Percentiles rank a stretch among this genome's conserved stretches.
These are phyloP conservation scores for Trichosurus vulpecula DNA, from an alignment of 2,797 vertebrate species.

Conservation along the genomic window DNA sequence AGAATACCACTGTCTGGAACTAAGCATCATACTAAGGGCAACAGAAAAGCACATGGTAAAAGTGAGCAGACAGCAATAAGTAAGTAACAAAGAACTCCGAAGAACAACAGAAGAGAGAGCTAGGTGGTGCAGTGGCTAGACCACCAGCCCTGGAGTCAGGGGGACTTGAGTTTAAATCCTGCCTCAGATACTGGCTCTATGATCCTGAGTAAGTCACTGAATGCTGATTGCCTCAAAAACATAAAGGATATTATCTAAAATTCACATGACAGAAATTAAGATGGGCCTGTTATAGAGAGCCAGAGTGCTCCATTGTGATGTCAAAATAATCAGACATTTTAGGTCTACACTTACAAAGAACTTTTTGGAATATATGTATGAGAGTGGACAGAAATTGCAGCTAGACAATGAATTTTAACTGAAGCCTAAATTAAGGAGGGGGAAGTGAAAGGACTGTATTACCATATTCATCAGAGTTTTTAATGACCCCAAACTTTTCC, in stretches of 20 bases:
- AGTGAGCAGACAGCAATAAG: not conserved
- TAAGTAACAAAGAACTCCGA: not conserved
- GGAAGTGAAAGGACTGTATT: not conserved
- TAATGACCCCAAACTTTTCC: not conserved
- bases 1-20: not conserved
- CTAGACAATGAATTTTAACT: not conserved
- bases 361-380: not conserved
- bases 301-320: not conserved
- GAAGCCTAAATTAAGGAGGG: not conserved
- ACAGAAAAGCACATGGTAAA: not conserved
- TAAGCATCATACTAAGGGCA: not conserved
- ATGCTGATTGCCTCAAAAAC: too few relatives aligned
- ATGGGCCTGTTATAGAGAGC: not conserved
- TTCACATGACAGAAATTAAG: not conserved
- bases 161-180: not conserved
- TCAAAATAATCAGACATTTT: not conserved
- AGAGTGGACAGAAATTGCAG: not conserved
- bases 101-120: not conserved
- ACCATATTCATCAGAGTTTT: not conserved
- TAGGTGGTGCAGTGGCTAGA: too few relatives aligned
- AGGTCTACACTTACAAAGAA: not conserved
- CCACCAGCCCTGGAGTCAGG: not conserved
- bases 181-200: not conserved
- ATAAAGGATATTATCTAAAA: not conserved
- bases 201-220: not conserved